Evolutionary conservation across 1,140 invertebrate species (phyloP).

Genomic region (Cepaea nemoralis): DNA sequence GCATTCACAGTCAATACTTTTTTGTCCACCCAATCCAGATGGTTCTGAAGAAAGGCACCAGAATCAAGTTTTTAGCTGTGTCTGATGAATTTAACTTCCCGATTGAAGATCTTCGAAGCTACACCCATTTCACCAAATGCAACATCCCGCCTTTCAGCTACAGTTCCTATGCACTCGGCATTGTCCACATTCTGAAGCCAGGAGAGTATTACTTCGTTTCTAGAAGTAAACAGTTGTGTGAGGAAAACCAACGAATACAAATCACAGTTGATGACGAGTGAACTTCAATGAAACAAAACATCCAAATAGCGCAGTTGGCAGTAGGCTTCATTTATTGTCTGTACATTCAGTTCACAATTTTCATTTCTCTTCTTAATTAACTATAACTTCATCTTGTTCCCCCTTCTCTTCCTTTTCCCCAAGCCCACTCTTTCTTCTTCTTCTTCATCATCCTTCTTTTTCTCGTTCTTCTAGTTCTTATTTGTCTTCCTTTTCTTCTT

Average conservation of each 20-base stretch:
- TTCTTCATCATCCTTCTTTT: no score
- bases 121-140: constrained; percentile 12
- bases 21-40: neutral
- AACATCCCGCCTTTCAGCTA: constrained; percentile 6
- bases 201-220: constrained; percentile 32
- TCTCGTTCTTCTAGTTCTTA: no score
- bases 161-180: neutral
- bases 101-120: constrained; percentile 12
- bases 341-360: no score
- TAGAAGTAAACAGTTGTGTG: neutral
- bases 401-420: no score
- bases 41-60: constrained; percentile 1
- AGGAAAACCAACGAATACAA: neutral
- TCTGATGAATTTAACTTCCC: neutral
- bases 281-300: no score
- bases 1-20: neutral
- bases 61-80: neutral
- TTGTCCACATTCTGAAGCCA: neutral
- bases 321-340: no score
- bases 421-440: no score
- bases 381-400: no score
- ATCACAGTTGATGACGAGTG: constrained; percentile 15
- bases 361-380: no score
- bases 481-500: no score
- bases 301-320: no score